Conservation (phyloP, 2,888 invertebrate genomes). For the Perdita meconis region DNA sequence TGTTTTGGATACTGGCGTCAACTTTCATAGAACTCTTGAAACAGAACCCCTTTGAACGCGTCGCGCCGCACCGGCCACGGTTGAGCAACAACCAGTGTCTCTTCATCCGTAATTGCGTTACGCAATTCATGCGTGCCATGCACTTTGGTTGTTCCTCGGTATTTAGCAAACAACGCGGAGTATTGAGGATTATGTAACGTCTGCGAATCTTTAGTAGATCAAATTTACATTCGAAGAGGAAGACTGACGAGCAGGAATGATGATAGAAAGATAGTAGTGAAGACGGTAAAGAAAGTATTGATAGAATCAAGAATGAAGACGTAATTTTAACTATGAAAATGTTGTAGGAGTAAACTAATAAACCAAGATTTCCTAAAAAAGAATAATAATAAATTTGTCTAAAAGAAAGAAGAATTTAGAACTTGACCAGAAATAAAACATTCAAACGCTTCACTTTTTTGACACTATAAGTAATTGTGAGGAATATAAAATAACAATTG, state of each 20-base stretch:
- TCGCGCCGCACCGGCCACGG: constrained; percentile 3
- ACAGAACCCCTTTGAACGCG: constrained; percentile 5
- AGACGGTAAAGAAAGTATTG: too few relatives aligned
- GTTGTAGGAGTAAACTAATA: too few relatives aligned
- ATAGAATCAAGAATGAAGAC: too few relatives aligned
- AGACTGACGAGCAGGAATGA: neutral
- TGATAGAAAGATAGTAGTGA: neutral
- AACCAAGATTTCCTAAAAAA: too few relatives aligned
- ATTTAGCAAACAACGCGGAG: constrained; percentile 30
- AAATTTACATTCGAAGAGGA: neutral
- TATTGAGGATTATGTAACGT: constrained; percentile 20
- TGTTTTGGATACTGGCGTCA: neutral
- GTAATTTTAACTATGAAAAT: too few relatives aligned
- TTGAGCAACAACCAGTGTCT: constrained; percentile 37
- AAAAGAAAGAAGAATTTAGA: too few relatives aligned
- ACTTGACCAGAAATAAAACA: too few relatives aligned
- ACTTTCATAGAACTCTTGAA: constrained; percentile 38
- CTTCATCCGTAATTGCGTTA: constrained; percentile 45
- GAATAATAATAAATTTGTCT: too few relatives aligned
- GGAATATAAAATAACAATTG: too few relatives aligned
- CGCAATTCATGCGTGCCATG: constrained; percentile 40
- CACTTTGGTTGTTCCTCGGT: constrained; percentile 17
- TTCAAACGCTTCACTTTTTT: too few relatives aligned
- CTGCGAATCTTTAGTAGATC: neutral
- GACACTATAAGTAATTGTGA: too few relatives aligned